phyloP scores from a whole-genome alignment of 1,140 invertebrate genomes.

The Drosophila aff. region DNA sequence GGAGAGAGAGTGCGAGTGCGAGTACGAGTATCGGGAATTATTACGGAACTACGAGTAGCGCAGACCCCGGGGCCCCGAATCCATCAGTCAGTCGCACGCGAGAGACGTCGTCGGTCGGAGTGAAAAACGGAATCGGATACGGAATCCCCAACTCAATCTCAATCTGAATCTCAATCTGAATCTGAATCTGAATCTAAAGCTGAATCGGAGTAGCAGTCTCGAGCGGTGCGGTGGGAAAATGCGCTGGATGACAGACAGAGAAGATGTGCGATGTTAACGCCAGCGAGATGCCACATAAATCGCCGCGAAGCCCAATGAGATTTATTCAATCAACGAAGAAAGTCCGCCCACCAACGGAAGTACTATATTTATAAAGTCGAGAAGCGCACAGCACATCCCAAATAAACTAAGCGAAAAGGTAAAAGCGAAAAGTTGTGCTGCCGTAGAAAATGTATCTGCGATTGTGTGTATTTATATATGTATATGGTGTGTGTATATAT shows the following conservation, averaged over 20 bases:
- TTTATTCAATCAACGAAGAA: conserved; percentile 81
- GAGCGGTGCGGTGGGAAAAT: conserved; percentile 25
- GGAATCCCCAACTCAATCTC: conserved; percentile 7
- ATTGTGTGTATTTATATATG: conserved; percentile 21
- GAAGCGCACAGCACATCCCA: conserved; percentile 16
- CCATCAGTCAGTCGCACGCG: conserved; percentile 42
- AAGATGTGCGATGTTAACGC: conserved; percentile 59
- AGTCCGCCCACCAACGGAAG: conserved; percentile 68
- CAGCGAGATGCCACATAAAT: conserved; percentile 40
- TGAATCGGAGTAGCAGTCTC: conserved; percentile 16
- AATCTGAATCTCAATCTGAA: not conserved
- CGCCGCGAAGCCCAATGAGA: conserved; percentile 64
- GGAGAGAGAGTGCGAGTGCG: conserved; percentile 33
- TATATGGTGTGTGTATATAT: conserved; percentile 21
- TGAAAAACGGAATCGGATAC: conserved; percentile 41
- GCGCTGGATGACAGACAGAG: conserved; percentile 19
- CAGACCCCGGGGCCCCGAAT: conserved; percentile 60
- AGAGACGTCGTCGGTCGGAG: conserved; percentile 44
- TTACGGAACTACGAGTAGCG: conserved; percentile 62
- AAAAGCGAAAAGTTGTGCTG: conserved; percentile 57
- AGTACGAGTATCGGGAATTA: conserved; percentile 56
- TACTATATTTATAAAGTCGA: conserved; percentile 53
- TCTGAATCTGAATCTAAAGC: conserved; percentile 20
- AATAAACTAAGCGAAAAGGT: conserved; percentile 73
- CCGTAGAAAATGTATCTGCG: conserved; percentile 73